Conservation (phyloP, 1,140 invertebrate species). For the Lepidostoma basale region DNA sequence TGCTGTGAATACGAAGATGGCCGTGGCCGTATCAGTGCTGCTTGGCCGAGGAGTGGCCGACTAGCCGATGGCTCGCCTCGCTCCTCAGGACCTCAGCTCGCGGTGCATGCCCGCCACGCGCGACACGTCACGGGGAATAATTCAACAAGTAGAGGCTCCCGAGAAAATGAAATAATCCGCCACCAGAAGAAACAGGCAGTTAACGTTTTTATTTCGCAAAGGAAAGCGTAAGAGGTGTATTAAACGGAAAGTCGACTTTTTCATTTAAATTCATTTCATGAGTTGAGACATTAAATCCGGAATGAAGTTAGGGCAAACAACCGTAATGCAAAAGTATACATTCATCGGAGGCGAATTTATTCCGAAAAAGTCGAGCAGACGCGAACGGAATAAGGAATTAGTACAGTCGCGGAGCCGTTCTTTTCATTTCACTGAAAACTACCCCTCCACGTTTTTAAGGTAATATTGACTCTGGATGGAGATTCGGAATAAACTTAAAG, state of each 20-base stretch:
- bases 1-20: conserved; percentile 15
- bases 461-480: conserved; percentile 42
- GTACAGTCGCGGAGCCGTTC: conserved; percentile 16
- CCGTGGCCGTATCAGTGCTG: conserved; percentile 2
- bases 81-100: no score
- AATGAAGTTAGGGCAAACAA: conserved; percentile 43
- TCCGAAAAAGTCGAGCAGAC: conserved; percentile 36
- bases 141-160: no score
- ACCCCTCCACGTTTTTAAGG: conserved; percentile 32
- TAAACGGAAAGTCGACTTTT: conserved; percentile 24
- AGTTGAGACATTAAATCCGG: conserved; percentile 39
- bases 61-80: neutral
- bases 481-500: conserved; percentile 35
- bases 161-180: no score
- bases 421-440: conserved; percentile 26
- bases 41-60: neutral
- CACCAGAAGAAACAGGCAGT: neutral
- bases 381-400: conserved; percentile 40
- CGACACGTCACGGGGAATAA: no score
- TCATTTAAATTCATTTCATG: conserved; percentile 36
- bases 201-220: neutral
- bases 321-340: conserved; percentile 39
- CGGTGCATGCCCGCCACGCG: no score
- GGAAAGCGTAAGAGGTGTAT: conserved; percentile 11
- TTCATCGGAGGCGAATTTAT: conserved; percentile 40